Conservation (phyloP, 1,140 invertebrate genomes). For the Lineus longissimus region DNA sequence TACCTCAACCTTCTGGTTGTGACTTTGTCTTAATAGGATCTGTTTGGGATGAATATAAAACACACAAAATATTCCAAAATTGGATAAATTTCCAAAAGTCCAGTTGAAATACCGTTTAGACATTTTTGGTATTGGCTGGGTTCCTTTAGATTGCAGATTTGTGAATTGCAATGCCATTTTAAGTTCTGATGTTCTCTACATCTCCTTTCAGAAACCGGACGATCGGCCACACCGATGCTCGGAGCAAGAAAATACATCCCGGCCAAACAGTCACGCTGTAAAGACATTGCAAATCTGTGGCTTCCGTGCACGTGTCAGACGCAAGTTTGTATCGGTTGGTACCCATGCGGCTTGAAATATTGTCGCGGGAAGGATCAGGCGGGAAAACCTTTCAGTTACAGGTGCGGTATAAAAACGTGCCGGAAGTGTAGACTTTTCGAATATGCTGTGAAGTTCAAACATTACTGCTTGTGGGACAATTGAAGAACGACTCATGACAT, state of each 20-base stretch:
- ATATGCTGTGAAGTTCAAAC: conserved; percentile 77
- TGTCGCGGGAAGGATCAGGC: conserved; percentile 71
- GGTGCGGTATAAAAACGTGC: conserved; percentile 94
- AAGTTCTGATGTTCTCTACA: too few relatives aligned
- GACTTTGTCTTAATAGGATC: too few relatives aligned
- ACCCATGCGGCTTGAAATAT: conserved; percentile 90
- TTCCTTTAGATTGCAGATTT: too few relatives aligned
- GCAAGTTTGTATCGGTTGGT: conserved; percentile 82
- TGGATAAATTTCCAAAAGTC: too few relatives aligned
- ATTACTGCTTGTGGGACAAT: conserved; percentile 77
- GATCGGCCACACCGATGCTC: conserved; percentile 16
- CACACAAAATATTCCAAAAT: too few relatives aligned
- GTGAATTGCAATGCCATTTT: too few relatives aligned
- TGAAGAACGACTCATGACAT: background rate
- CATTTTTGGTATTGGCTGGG: too few relatives aligned
- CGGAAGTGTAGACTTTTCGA: conserved; percentile 81
- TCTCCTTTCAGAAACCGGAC: conserved; percentile 23
- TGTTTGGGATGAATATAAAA: too few relatives aligned
- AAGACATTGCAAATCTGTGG: conserved; percentile 34
- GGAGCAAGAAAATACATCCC: conserved; percentile 30
- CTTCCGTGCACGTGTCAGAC: conserved; percentile 72
- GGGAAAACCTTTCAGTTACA: conserved; percentile 67
- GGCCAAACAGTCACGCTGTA: conserved; percentile 40
- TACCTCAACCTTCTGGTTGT: too few relatives aligned
- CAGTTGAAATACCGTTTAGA: too few relatives aligned